These are phyloP conservation scores for Drosophila nigricruria DNA, from an alignment of 2,888 invertebrate species.

Conservation along the genomic window DNA sequence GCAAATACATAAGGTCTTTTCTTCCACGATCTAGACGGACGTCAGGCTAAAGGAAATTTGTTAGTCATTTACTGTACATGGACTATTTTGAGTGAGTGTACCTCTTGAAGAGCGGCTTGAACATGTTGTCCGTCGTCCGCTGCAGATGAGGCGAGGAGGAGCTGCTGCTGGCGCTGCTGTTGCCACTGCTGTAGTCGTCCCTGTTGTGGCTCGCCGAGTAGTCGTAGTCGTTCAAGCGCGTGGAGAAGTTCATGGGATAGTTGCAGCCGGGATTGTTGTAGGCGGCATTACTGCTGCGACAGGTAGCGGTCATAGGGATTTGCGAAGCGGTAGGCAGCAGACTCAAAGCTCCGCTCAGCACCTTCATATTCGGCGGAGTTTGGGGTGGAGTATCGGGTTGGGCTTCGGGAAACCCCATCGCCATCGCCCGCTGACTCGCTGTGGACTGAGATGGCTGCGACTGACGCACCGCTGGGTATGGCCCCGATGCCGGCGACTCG, in stretches of 20 bases:
- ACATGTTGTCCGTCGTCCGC: constrained; percentile 86
- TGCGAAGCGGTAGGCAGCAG: constrained; percentile 89
- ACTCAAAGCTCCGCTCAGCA: constrained; percentile 91
- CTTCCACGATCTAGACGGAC: constrained; percentile 38
- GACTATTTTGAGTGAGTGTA: constrained; percentile 82
- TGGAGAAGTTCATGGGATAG: constrained; percentile 69
- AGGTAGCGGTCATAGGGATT: constrained; percentile 87
- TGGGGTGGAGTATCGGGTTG: constrained; percentile 96
- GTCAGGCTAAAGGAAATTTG: constrained; percentile 30
- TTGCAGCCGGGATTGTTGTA: constrained; percentile 47
- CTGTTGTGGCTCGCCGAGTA: constrained; percentile 72
- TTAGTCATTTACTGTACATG: neutral
- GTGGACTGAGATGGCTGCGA: constrained; percentile 77
- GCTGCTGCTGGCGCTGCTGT: constrained; percentile 70
- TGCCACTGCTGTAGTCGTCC: constrained; percentile 74
- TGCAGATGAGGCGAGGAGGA: constrained; percentile 76
- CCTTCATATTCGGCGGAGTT: constrained; percentile 97
- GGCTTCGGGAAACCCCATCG: constrained; percentile 93
- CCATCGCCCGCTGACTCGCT: constrained; percentile 86
- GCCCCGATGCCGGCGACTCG: constrained; percentile 11
- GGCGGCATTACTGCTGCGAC: constrained; percentile 82
- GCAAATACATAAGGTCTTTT: constrained; percentile 26
- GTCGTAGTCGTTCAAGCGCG: constrained; percentile 81
- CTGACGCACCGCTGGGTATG: constrained; percentile 38
- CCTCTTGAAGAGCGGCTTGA: constrained; percentile 97